Evolutionary conservation across 2,888 invertebrate genomes (phyloP), one percentile per base, ranked within the genome.

Genomic region (Zonitis immaculata): DNA sequence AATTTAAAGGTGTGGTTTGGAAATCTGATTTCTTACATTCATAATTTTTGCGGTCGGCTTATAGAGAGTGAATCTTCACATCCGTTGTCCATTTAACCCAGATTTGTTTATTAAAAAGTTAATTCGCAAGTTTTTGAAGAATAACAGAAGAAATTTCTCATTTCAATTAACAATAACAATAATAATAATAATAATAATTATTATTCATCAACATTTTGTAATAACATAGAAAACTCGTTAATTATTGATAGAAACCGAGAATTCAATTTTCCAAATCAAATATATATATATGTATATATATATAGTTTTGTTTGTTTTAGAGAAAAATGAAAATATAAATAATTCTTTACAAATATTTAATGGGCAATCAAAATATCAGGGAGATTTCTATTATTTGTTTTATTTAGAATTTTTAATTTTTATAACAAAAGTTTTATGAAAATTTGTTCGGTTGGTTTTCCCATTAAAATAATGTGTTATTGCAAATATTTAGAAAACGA

Each of bases 1-100:
- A 45, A 45, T 45, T 27, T 16, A 9, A 26, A 45, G 45, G 45
- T 45, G 45, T 18, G 45, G 27, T 7, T 6, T 3, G 16, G 11
- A 45, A 20, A 45, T 18, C 27, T 12, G 26, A 26, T 45, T 45
- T 45, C 45, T 45, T 14, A 28, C 9, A 39, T 39, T 45, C 28
- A 16, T 45, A 47, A n/a, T 25, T 52, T 43, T 43, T 39, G 39
- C 39, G 35, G 44, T 44, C 27, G 49, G 4, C 22, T n/a, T 44
- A 30, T 47, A 44, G 48, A 52, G 52, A 52, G 48, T 52, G 52
- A 52, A 52, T 52, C 52, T 52, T 43, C 26, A 52, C 32, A 52
- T 48, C 48, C 52, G 48, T 22, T 42, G n/a, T n/a, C n/a, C 43
- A 52, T 52, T 42, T 32, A 52, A 52, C 51, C 48, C 32, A 52